These are phyloP conservation scores for Alfaro cultratus DNA, from an alignment of 2,797 vertebrate genomes.

Conservation along the genomic window DNA sequence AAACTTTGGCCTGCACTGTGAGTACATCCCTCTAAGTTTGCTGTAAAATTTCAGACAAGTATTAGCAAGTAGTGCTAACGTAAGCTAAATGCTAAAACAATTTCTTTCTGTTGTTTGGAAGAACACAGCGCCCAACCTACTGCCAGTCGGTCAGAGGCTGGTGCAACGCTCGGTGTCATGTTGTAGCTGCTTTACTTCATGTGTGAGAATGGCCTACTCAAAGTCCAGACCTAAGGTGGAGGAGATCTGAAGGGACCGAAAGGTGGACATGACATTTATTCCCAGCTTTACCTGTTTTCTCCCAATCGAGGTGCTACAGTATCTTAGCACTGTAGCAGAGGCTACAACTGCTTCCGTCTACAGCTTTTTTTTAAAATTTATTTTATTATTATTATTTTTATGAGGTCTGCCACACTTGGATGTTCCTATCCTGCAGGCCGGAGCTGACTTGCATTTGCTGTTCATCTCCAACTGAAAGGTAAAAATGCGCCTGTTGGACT, in stretches of 20 bases:
- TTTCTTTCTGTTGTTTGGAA: background rate
- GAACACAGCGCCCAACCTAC: background rate
- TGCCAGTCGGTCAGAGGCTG: background rate
- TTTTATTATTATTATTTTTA: background rate
- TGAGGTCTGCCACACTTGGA: background rate
- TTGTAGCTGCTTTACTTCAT: background rate
- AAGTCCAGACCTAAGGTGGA: background rate
- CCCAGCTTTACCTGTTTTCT: background rate
- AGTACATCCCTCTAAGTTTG: background rate
- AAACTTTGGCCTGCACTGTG: background rate
- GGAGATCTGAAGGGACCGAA: no score
- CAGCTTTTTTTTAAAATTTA: background rate
- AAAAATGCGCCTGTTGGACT: background rate
- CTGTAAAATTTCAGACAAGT: no score
- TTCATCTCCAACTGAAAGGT: background rate
- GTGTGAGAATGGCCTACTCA: background rate
- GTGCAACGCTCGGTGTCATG: background rate
- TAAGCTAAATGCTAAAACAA: background rate
- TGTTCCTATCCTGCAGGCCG: background rate
- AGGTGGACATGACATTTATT: background rate
- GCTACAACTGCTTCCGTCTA: background rate
- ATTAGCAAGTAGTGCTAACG: background rate
- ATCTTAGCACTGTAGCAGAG: background rate
- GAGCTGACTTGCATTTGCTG: background rate
- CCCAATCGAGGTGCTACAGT: background rate